Conservation (phyloP, 2,113 vertebrate genomes). For the Pluvianellus socialis region DNA sequence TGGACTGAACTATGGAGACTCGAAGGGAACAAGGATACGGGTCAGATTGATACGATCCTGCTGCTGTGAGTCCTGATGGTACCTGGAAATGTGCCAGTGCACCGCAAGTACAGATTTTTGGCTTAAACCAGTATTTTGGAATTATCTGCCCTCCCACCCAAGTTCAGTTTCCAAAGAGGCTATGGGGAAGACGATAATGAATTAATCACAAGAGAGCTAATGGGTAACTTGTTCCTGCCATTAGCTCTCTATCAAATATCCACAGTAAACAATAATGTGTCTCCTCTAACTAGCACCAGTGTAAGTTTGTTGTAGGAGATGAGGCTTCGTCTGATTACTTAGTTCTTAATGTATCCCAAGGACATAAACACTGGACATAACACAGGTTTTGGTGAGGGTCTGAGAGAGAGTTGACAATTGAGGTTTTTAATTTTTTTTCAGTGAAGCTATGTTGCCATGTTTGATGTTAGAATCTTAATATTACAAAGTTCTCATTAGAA, state of each 20-base stretch:
- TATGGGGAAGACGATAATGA: not conserved
- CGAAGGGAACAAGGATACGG: not conserved
- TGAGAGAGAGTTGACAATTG: not conserved
- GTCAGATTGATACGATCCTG: not conserved
- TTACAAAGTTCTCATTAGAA: not conserved
- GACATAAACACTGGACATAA: not conserved
- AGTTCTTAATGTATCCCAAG: not conserved
- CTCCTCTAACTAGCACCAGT: not conserved
- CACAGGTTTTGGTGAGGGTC: not conserved
- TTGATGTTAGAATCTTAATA: not conserved
- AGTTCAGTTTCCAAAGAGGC: not conserved
- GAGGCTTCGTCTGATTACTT: not conserved
- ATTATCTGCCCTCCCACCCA: not conserved
- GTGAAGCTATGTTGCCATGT: not conserved
- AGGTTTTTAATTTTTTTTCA: not conserved
- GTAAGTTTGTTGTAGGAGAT: not conserved
- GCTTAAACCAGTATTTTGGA: not conserved
- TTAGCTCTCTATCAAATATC: not conserved
- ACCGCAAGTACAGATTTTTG: not conserved
- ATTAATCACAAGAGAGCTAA: not conserved
- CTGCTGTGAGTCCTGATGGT: not conserved
- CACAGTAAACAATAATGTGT: not conserved
- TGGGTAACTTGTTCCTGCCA: not conserved
- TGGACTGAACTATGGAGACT: accelerated
- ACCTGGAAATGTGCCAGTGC: accelerated